Conservation (phyloP, 2,888 invertebrate genomes). For the Orthosia incerta region DNA sequence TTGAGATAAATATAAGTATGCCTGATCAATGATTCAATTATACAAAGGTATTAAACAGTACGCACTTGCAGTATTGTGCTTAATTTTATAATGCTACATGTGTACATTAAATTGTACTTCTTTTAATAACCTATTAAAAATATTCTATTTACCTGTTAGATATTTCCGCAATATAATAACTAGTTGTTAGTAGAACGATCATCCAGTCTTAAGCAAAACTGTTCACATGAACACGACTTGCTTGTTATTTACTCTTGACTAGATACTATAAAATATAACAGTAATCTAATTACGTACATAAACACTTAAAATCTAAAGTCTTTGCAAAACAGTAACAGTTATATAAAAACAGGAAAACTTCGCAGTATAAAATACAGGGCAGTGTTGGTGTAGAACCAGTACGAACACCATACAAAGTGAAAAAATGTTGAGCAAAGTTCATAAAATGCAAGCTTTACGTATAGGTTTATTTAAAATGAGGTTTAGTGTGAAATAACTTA, state of each 20-base stretch:
- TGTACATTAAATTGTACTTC: constrained; percentile 48
- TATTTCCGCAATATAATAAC: constrained; percentile 27
- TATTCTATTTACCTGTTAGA: constrained; percentile 27
- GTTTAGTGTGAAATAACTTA: constrained; percentile 17
- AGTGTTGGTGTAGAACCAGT: constrained; percentile 18
- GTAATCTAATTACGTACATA: constrained; percentile 51
- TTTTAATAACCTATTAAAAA: constrained; percentile 18
- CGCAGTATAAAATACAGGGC: constrained; percentile 15
- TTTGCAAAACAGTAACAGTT: constrained; percentile 51
- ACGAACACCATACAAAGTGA: constrained; percentile 13
- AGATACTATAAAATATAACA: constrained; percentile 60
- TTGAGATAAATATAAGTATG: constrained; percentile 11
- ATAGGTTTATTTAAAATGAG: constrained; percentile 8
- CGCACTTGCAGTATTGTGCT: constrained; percentile 29
- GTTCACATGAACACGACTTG: constrained; percentile 45
- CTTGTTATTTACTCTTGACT: constrained; percentile 61
- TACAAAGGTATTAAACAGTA: not conserved
- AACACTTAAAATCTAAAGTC: constrained; percentile 55
- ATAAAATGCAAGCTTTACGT: constrained; percentile 44
- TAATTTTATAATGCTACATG: constrained; percentile 11
- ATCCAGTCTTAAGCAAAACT: constrained; percentile 63
- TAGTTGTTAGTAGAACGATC: constrained; percentile 46
- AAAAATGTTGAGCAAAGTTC: constrained; percentile 42
- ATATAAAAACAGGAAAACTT: constrained; percentile 47
- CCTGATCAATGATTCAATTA: not conserved